These are phyloP conservation scores for Strigamia crassipes DNA, from an alignment of 2,888 invertebrate genomes.

Conservation along the genomic window DNA sequence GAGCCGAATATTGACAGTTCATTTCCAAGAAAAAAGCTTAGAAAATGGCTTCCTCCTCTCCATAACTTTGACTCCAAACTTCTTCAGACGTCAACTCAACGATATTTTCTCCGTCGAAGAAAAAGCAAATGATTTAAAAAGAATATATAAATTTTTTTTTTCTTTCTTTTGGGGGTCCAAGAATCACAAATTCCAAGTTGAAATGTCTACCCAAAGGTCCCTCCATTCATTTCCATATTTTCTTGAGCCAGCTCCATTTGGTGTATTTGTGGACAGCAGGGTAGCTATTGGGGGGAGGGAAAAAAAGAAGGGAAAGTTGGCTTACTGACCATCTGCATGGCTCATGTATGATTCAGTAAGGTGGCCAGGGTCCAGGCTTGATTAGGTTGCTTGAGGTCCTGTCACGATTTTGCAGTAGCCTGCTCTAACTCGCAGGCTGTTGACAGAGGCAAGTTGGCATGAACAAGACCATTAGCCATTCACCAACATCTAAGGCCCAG, in stretches of 20 bases:
- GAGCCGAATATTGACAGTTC: slow-evolving; percentile 22
- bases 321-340: slow-evolving; percentile 45
- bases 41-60: neutral
- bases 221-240: slow-evolving; percentile 22
- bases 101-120: neutral
- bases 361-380: slow-evolving; percentile 43
- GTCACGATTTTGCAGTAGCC: slow-evolving; percentile 18
- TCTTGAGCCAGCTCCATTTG: slow-evolving; percentile 36
- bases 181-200: neutral
- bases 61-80: neutral
- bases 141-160: slow-evolving; percentile 15
- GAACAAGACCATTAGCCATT: slow-evolving; percentile 45
- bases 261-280: slow-evolving; percentile 42
- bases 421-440: neutral
- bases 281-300: neutral
- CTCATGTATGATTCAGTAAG: slow-evolving; percentile 46
- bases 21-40: slow-evolving; percentile 14
- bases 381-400: slow-evolving; percentile 39
- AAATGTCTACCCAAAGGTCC: neutral
- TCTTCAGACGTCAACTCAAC: neutral
- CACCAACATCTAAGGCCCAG: slow-evolving; percentile 26
- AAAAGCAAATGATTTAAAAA: neutral
- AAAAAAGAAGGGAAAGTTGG: slow-evolving; percentile 18
- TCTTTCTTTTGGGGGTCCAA: too few species aligned
- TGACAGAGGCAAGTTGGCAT: slow-evolving; percentile 45